A percentile compares a stretch with the other conserved stretches of the same genome.
phyloP scores from a whole-genome alignment of 64 coral and sea anemone species.

The Platygyra sinensis region DNA sequence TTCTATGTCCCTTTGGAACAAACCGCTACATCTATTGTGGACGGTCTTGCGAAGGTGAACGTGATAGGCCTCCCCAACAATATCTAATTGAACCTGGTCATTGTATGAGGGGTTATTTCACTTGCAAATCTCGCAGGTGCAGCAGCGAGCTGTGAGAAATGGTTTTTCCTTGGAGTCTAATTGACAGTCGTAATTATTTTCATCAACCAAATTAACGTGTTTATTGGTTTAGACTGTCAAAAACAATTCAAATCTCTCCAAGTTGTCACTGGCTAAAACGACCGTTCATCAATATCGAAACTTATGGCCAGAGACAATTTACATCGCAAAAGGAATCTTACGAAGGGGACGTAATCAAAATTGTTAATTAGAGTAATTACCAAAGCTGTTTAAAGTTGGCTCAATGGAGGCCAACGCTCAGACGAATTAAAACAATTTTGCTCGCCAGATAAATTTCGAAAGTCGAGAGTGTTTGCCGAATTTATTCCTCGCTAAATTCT shows the following conservation, averaged over 20 bases:
- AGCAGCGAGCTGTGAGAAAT: slow-evolving; percentile 59
- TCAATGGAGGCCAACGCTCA: not conserved
- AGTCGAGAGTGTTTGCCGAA: slow-evolving; percentile 38
- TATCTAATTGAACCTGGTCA: slow-evolving; percentile 76
- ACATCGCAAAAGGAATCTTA: slow-evolving; percentile 25
- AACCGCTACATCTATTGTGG: slow-evolving; percentile 44
- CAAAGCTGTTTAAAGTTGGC: slow-evolving; percentile 32
- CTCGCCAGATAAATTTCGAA: slow-evolving; percentile 12
- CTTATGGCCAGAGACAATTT: slow-evolving; percentile 46
- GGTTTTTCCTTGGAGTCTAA: slow-evolving; percentile 71
- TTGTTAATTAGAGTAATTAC: slow-evolving; percentile 47
- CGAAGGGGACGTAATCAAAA: slow-evolving; percentile 14
- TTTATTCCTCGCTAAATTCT: slow-evolving; percentile 40
- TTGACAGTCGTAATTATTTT: slow-evolving; percentile 89
- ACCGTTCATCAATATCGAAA: slow-evolving; percentile 37
- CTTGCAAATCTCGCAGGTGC: slow-evolving; percentile 89
- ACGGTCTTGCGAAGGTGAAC: slow-evolving; percentile 10
- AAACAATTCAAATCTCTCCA: slow-evolving; percentile 61
- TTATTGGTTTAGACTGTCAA: slow-evolving; percentile 80
- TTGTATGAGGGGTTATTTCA: slow-evolving; percentile 77
- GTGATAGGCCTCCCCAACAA: slow-evolving; percentile 64
- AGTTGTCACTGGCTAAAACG: slow-evolving; percentile 40
- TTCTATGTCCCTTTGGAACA: slow-evolving; percentile 17
- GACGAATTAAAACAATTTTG: not conserved
- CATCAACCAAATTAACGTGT: slow-evolving; percentile 87